These are phyloP conservation scores for Excalfactoria chinensis DNA, from an alignment of 2,113 vertebrate species.

Conservation along the genomic window DNA sequence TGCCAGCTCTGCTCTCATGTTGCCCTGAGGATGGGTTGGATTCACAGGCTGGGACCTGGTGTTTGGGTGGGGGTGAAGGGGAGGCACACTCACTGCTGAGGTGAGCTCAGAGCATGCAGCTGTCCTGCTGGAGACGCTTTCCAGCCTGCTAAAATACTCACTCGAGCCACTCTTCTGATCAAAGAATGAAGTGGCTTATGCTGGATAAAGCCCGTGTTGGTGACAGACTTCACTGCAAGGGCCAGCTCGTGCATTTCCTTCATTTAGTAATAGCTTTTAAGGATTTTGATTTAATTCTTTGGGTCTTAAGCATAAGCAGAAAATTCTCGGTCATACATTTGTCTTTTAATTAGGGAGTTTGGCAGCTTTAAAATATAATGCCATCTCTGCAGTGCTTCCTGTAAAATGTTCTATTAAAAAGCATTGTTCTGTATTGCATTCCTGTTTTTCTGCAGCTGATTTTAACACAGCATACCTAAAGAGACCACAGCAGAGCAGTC, in stretches of 20 bases:
- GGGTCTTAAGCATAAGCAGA: conserved; percentile 58
- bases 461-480: background rate
- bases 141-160: conserved; percentile 55
- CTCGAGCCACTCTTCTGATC: conserved; percentile 63
- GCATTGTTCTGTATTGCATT: background rate
- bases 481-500: background rate
- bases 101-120: background rate
- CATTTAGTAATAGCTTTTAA: conserved; percentile 65
- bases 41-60: background rate
- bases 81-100: conserved; percentile 19
- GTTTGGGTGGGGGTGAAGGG: background rate
- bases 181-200: conserved; percentile 72
- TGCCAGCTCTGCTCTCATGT: accelerated
- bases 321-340: conserved; percentile 59
- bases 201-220: conserved; percentile 68
- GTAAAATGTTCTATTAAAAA: background rate
- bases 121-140: conserved; percentile 40
- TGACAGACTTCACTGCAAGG: conserved; percentile 71
- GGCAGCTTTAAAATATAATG: conserved; percentile 21
- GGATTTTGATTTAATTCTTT: conserved; percentile 73
- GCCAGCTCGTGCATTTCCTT: conserved; percentile 54
- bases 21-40: background rate
- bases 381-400: background rate
- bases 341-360: conserved; percentile 60
- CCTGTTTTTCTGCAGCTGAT: background rate